phyloP scores from a whole-genome alignment of 2,888 invertebrate genomes.

The Archips xylosteana region DNA sequence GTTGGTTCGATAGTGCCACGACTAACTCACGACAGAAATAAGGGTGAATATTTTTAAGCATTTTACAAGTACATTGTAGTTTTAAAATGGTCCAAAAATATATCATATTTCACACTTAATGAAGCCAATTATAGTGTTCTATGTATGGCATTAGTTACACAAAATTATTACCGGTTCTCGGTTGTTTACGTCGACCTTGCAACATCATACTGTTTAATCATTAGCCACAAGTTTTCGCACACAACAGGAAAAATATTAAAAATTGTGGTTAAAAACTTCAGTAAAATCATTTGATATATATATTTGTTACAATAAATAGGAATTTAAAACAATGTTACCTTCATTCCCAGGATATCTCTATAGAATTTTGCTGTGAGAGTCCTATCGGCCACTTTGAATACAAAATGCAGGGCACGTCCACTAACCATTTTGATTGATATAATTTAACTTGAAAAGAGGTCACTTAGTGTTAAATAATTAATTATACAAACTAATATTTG shows the following conservation, averaged over 20 bases:
- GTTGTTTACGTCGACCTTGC: slow-evolving; percentile 25
- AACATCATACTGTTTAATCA: neutral
- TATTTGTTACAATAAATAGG: neutral
- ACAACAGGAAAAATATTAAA: slow-evolving; percentile 1
- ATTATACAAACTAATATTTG: neutral
- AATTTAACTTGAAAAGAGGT: slow-evolving; percentile 10
- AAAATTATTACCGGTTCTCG: slow-evolving; percentile 30
- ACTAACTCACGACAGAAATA: too few relatives aligned
- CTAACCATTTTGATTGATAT: slow-evolving; percentile 74
- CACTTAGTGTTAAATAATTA: neutral
- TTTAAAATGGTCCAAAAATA: too few relatives aligned
- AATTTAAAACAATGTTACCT: slow-evolving; percentile 85
- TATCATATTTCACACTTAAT: too few relatives aligned
- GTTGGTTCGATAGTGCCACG: too few relatives aligned
- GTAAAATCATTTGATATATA: neutral
- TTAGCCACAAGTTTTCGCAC: neutral
- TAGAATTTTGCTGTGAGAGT: slow-evolving; percentile 95
- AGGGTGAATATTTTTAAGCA: too few relatives aligned
- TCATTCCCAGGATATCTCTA: slow-evolving; percentile 96
- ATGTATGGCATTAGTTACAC: neutral
- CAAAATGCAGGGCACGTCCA: slow-evolving; percentile 96
- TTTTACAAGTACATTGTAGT: too few relatives aligned
- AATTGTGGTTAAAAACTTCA: neutral
- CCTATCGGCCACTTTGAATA: slow-evolving; percentile 97
- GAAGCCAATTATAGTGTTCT: too few relatives aligned